These are phyloP conservation scores for Anseranas semipalmata DNA, from an alignment of 2,113 vertebrate genomes.

Conservation along the genomic window DNA sequence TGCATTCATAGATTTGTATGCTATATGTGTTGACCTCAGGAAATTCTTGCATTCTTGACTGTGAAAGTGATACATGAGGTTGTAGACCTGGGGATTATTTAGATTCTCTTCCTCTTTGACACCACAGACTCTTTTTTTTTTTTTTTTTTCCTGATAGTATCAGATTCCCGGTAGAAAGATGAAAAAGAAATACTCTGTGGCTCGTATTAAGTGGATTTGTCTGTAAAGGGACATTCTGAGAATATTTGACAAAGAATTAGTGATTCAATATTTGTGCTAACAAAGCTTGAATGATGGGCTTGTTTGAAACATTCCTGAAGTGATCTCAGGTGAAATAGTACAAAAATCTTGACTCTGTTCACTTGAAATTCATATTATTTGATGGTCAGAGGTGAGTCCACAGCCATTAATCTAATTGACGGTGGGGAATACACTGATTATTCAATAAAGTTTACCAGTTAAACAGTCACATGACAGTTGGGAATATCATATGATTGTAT, in stretches of 20 bases:
- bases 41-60: neutral
- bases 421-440: no score
- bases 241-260: neutral
- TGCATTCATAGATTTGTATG: neutral
- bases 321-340: neutral
- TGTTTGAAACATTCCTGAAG: neutral
- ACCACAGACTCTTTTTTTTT: neutral
- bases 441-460: neutral
- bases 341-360: neutral
- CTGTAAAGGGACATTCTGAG: neutral
- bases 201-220: neutral
- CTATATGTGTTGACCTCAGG: neutral
- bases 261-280: neutral
- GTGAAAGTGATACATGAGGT: neutral
- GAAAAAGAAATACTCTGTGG: neutral
- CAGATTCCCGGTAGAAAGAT: neutral
- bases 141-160: neutral
- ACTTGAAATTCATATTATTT: neutral
- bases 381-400: neutral
- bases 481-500: neutral
- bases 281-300: neutral
- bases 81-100: neutral
- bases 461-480: neutral
- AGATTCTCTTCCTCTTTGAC: neutral
- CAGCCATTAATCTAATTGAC: neutral